Conservation (phyloP, 35 echinoderm and acorn worm genomes). For the Acanthaster planci region DNA sequence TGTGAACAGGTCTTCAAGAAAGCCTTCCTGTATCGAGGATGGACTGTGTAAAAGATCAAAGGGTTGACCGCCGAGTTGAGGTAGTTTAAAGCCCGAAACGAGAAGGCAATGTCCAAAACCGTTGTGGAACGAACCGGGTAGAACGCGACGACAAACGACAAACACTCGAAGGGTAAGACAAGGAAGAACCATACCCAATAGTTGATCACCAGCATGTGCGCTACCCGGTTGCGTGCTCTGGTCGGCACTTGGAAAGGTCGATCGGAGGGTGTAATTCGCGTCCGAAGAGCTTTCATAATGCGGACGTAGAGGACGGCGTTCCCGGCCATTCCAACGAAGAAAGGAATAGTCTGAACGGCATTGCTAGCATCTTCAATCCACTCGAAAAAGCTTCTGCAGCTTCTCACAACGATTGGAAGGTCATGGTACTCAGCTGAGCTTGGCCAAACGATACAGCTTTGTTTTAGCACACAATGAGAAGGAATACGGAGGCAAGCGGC, state of each 20-base stretch:
- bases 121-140: neutral
- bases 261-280: neutral
- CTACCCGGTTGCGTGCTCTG: slow-evolving; percentile 34
- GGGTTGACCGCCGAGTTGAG: slow-evolving; percentile 46
- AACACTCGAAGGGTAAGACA: slow-evolving; percentile 38
- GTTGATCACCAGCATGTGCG: slow-evolving; percentile 42
- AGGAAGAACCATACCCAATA: slow-evolving; percentile 28
- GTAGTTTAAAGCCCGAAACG: slow-evolving; percentile 22
- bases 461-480: neutral
- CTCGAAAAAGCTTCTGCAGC: neutral
- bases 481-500: neutral
- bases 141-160: slow-evolving; percentile 24
- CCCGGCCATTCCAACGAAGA: slow-evolving; percentile 35
- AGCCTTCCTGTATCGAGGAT: slow-evolving; percentile 35
- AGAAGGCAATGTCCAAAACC: neutral
- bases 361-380: neutral
- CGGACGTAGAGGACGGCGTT: slow-evolving; percentile 28
- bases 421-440: neutral
- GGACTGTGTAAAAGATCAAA: slow-evolving; percentile 32
- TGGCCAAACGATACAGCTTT: slow-evolving; percentile 23
- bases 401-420: neutral
- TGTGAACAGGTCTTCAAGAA: neutral
- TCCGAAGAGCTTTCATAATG: slow-evolving; percentile 17
- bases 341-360: slow-evolving; percentile 43
- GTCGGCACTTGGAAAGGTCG: neutral